phyloP scores from a whole-genome alignment of 2,113 vertebrate genomes.

The Neotoma lepida region DNA sequence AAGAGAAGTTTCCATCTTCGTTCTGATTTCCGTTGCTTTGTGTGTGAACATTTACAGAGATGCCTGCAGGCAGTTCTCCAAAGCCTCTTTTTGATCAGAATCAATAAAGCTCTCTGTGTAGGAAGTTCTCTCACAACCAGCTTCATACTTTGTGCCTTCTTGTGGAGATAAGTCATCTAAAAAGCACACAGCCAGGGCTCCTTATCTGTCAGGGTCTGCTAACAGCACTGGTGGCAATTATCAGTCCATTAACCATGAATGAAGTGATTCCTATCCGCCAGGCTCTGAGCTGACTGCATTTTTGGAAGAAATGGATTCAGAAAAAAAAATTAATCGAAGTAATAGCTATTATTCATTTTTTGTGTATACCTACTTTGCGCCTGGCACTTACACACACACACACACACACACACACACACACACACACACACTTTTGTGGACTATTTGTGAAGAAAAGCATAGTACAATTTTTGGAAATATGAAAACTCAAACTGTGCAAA shows the following conservation, averaged over 20 bases:
- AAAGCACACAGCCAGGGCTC: not conserved
- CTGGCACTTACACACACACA: not conserved
- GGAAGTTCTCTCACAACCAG: conserved; percentile 33
- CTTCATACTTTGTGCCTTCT: conserved; percentile 25
- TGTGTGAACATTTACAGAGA: not conserved
- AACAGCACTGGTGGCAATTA: not conserved
- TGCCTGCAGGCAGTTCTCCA: conserved; percentile 42
- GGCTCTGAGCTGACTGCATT: not conserved
- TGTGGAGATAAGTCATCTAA: conserved; percentile 1
- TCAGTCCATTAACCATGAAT: not conserved
- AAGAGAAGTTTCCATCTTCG: conserved; percentile 24
- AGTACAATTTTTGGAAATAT: not conserved
- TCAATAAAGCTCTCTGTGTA: conserved; percentile 18
- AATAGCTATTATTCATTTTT: not conserved
- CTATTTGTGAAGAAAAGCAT: not conserved
- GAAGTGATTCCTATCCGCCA: not conserved
- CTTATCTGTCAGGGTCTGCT: not conserved
- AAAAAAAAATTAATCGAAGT: not conserved
- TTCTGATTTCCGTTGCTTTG: conserved; percentile 59
- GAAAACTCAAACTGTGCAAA: not conserved
- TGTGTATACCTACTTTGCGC: not conserved
- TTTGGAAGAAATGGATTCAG: not conserved
- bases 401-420: not conserved
- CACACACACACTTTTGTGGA: not conserved
- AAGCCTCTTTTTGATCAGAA: conserved; percentile 62